A percentile compares a stretch with the other conserved stretches of the same genome.
Conservation (phyloP, 2,113 vertebrate genomes). For the Erinaceus europaeus region DNA sequence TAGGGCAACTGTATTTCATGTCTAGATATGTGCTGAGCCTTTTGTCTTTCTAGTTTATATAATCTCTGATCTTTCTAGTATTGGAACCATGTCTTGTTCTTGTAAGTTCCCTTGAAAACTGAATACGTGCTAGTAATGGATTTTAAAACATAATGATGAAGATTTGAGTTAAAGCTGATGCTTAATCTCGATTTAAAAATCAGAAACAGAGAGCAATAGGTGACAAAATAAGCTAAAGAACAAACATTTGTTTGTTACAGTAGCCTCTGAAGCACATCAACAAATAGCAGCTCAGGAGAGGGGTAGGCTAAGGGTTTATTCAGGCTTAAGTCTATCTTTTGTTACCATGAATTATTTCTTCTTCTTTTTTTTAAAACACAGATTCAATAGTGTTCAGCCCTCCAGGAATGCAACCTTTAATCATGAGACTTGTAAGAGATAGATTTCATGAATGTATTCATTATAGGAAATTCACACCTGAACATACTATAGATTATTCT, state of each 20-base stretch:
- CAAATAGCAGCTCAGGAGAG: neutral
- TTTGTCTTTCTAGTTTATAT: neutral
- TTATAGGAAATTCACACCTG: neutral
- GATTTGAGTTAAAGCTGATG: neutral
- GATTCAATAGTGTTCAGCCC: neutral
- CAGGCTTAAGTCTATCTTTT: neutral
- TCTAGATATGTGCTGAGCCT: neutral
- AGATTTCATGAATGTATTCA: neutral
- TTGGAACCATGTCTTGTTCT: neutral
- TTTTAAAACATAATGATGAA: neutral
- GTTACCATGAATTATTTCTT: neutral
- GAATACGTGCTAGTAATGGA: neutral
- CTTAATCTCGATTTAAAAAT: neutral
- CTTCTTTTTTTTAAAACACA: neutral
- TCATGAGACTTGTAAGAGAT: neutral
- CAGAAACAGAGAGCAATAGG: neutral
- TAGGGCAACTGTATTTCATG: neutral
- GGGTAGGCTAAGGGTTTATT: neutral
- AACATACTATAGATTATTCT: no score
- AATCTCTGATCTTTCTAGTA: neutral
- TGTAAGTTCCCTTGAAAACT: neutral
- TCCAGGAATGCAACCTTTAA: neutral
- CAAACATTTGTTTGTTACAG: neutral
- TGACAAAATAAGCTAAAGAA: neutral
- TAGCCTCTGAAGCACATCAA: neutral